Base-by-base conservation (phyloP, 2,888 invertebrate genomes). In the Cantharis lateralis region DNA sequence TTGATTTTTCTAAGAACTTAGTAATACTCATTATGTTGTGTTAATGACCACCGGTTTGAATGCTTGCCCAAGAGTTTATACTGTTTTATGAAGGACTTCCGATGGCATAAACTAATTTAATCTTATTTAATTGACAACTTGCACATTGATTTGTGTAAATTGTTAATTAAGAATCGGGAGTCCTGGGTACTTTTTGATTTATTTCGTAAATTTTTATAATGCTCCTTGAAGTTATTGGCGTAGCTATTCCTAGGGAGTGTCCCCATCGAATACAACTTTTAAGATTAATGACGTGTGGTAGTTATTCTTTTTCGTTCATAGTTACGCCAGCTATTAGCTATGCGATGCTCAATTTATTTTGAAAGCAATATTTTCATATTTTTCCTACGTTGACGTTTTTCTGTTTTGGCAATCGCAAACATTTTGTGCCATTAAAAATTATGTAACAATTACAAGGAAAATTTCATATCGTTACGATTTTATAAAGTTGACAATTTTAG, bases 391-490 rank as follows among this genome's bases (percentile, higher is more conserved):
- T 9, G 24, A 62, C 10, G 0, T 63, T 63, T 63, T 63, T 63
- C 16, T 63, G 16, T 63, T 66, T 66, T 66, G 24, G 18, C 24
- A 11, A 66, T 20, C 16, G 16, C 63, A 66, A 66, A n/a, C 18
- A 66, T 20, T 20, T 66, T 66, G 64, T 66, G 64, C 64, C 64
- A 66, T 66, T 66, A 66, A 16, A 66, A 16, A 66, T 20, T 20
- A 66, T 66, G 64, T 20, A 66, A 66, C 64, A 20, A 66, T 20
- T 66, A 66, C 64, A 66, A 66, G 64, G 64, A 66, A 20, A 48
- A 66, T 66, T 66, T 66, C 64, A 66, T 66, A 66, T 66, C 64
- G 64, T 18, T 66, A 66, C 64, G 24, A 66, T 66, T 66, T 66
- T n/a, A 66, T 66, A 66, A 48, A 48, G 18, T 66, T 15, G 20